phyloP scores from a whole-genome alignment of 2,113 vertebrate genomes.

The Callaeas wilsoni region DNA sequence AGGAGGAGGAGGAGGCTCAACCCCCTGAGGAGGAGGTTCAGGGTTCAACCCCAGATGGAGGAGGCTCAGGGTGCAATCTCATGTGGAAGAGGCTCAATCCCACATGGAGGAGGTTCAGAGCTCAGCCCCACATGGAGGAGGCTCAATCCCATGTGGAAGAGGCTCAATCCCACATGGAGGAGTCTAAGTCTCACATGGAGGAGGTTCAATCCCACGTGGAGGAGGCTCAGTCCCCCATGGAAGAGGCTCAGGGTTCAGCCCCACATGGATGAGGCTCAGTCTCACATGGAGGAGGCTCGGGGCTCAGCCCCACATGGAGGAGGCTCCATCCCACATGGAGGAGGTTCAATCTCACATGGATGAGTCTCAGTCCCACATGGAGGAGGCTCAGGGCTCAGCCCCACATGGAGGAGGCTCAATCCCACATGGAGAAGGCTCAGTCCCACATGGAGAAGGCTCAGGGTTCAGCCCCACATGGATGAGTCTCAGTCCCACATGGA shows the following conservation, averaged over 20 bases:
- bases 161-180: no score
- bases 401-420: rapidly evolving
- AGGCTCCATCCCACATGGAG: no score
- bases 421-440: no score
- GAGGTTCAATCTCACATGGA: no score
- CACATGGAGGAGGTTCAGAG: background rate
- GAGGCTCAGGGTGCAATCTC: background rate
- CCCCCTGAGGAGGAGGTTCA: background rate
- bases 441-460: background rate
- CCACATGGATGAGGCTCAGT: no score
- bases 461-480: background rate
- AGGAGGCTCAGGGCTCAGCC: background rate
- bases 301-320: no score
- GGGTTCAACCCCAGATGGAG: background rate
- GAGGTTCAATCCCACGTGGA: no score
- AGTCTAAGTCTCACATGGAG: no score
- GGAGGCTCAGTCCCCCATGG: no score
- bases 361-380: no score
- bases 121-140: background rate
- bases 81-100: background rate
- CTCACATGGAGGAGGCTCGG: no score
- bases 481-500: no score
- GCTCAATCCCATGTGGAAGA: background rate
- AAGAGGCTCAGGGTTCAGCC: background rate
- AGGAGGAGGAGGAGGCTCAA: background rate